Base-by-base conservation (phyloP, 2,797 vertebrate species). In the Mus caroli region DNA sequence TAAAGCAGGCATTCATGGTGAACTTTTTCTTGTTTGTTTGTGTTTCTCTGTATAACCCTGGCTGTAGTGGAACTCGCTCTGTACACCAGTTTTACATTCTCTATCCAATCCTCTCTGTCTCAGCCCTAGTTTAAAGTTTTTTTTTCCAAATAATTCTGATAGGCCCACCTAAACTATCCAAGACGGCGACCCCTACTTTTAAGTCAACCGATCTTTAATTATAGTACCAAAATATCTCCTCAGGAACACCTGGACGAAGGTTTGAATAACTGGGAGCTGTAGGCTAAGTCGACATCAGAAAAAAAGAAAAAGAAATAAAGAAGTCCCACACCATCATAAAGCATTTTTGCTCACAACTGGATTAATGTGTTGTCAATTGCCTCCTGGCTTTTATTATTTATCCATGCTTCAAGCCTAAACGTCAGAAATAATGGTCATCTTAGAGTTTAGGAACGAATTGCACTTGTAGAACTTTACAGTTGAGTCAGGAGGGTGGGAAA, bases 391-490 rank as follows among this genome's bases (percentile, higher is more conserved):
- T 94, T 90, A 94, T 95, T 85, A 83, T 54, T 92, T 90, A 69
- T 54, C 88, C 82, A 86, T 88, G 50, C 87, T 92, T 84, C 43
- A 54, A 82, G 82, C 67, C 52, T 71, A 77, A 90, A 95, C 60
- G 52, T 92, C 40, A 64, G 79, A 84, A 95, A 93, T 91, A 89
- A 88, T 71, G 88, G 88, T 26, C 91, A 64, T 58, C 12, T 11
- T 87, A 67, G 71, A 85, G 50, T 96, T 88, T 50, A 76, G 46
- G 28, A 28, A 73, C 2, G 46, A 90, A 92, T 76, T 28, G 87
- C 78, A 90, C 94, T 95, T 58, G 24, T 0, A 76, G 64, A 97
- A 97, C 95, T 97, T 97, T 40, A 34, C 77, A 96, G 86, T 73
- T 76, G 77, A 37, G 93, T n/a, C 89, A 12, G 20, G 20, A 12